These are phyloP conservation scores for Cynocephalus volans DNA, from an alignment of 2,113 vertebrate genomes.

Conservation along the genomic window DNA sequence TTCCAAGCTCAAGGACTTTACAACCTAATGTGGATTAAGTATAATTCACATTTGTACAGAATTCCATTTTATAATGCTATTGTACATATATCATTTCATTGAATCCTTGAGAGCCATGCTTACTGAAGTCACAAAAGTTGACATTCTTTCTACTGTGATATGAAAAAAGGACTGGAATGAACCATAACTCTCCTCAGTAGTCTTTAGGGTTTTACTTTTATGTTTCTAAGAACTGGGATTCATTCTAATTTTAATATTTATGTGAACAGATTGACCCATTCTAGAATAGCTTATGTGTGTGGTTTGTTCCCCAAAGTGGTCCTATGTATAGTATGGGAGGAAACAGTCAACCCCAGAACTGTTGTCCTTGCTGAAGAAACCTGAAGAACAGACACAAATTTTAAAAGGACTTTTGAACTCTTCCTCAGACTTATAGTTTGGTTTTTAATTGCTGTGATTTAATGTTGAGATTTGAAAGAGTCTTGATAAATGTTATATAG, in stretches of 20 bases:
- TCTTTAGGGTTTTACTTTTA: slow-evolving; percentile 36
- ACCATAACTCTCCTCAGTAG: not conserved
- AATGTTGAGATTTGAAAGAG: not conserved
- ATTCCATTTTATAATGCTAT: not conserved
- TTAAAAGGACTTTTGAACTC: not conserved
- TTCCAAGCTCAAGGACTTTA: not conserved
- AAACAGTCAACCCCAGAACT: too few relatives aligned
- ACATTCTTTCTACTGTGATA: slow-evolving; percentile 31
- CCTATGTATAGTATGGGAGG: not conserved
- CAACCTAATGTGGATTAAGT: not conserved
- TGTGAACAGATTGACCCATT: not conserved
- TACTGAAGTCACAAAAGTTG: slow-evolving; percentile 4
- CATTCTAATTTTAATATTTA: slow-evolving; percentile 27
- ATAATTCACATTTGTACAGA: not conserved
- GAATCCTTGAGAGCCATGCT: not conserved
- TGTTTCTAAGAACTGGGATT: slow-evolving; percentile 46
- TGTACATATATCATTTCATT: not conserved
- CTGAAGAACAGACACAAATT: not conserved
- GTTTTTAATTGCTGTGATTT: not conserved
- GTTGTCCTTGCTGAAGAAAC: not conserved
- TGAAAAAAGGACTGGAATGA: not conserved
- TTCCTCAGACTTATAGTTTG: not conserved
- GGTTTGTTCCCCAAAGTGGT: not conserved
- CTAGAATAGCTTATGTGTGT: not conserved
- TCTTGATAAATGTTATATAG: not conserved